These are phyloP conservation scores for Tupaia chinensis DNA, from an alignment of 2,113 vertebrate genomes.

Conservation along the genomic window DNA sequence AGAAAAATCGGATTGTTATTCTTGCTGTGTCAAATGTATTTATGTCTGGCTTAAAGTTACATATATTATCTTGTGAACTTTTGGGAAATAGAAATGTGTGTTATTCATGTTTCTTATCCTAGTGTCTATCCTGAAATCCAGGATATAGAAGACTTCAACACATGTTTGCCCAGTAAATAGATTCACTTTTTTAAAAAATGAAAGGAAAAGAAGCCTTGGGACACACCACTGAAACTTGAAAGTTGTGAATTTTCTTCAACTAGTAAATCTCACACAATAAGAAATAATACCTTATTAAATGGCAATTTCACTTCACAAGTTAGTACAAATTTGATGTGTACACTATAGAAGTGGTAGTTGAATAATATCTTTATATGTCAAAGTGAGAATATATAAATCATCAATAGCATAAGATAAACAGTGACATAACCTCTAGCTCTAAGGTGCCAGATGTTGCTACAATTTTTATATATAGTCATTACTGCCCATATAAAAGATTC, in stretches of 20 bases:
- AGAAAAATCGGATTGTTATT: background rate
- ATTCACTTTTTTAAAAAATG: conserved; percentile 34
- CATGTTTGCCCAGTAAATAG: conserved; percentile 61
- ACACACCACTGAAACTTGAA: background rate
- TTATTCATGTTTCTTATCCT: conserved; percentile 57
- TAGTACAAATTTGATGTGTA: conserved; percentile 26
- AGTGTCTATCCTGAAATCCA: background rate
- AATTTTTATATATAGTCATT: background rate
- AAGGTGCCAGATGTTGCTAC: background rate
- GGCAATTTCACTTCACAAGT: background rate
- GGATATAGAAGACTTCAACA: conserved; percentile 34
- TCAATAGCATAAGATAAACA: background rate
- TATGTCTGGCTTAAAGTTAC: conserved; percentile 24
- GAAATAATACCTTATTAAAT: conserved; percentile 12
- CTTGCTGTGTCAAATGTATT: conserved; percentile 22
- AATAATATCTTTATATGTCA: conserved; percentile 40
- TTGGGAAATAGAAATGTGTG: conserved; percentile 17
- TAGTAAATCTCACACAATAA: background rate
- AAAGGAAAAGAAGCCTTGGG: conserved; percentile 13
- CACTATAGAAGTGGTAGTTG: background rate
- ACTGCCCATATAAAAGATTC: background rate
- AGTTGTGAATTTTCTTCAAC: conserved; percentile 42
- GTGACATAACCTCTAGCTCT: background rate
- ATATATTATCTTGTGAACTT: background rate
- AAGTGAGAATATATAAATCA: conserved; percentile 6